These are phyloP conservation scores for Pristionchus entomophagus DNA, from an alignment of 2,888 invertebrate species.

Conservation along the genomic window DNA sequence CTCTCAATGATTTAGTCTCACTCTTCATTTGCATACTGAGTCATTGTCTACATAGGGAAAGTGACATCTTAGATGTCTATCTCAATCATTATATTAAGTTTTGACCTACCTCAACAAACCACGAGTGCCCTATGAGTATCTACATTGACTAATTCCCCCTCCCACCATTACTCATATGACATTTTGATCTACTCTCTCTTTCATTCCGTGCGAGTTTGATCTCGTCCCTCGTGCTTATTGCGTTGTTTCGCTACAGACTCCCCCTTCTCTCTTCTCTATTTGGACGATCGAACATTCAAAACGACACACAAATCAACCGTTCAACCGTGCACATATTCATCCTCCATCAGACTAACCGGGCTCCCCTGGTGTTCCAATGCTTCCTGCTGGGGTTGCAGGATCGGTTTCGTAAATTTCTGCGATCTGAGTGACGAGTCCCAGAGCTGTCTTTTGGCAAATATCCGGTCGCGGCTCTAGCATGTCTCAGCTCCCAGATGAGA, in stretches of 20 bases:
- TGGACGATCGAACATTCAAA: background rate
- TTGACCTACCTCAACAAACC: background rate
- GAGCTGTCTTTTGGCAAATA: too few relatives aligned
- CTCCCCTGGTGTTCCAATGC: constrained; percentile 25
- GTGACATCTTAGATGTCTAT: too few relatives aligned
- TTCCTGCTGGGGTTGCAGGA: background rate
- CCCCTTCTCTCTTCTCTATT: background rate
- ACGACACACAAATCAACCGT: too few relatives aligned
- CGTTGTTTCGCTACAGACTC: too few relatives aligned
- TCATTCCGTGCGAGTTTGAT: background rate
- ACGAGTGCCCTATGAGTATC: background rate
- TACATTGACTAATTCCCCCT: background rate
- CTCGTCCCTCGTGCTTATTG: background rate
- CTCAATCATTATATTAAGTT: too few relatives aligned
- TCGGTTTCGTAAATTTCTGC: too few relatives aligned
- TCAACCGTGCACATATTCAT: background rate
- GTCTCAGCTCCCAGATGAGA: too few relatives aligned
- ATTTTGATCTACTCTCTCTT: background rate
- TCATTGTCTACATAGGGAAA: too few relatives aligned
- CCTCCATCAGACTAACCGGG: background rate
- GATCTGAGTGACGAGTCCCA: too few relatives aligned
- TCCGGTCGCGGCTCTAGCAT: too few relatives aligned
- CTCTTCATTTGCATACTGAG: too few relatives aligned
- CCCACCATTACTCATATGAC: background rate
- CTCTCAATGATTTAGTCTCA: too few relatives aligned